These are phyloP conservation scores for Muntiacus reevesi DNA, from an alignment of 2,113 vertebrate genomes.

Conservation along the genomic window DNA sequence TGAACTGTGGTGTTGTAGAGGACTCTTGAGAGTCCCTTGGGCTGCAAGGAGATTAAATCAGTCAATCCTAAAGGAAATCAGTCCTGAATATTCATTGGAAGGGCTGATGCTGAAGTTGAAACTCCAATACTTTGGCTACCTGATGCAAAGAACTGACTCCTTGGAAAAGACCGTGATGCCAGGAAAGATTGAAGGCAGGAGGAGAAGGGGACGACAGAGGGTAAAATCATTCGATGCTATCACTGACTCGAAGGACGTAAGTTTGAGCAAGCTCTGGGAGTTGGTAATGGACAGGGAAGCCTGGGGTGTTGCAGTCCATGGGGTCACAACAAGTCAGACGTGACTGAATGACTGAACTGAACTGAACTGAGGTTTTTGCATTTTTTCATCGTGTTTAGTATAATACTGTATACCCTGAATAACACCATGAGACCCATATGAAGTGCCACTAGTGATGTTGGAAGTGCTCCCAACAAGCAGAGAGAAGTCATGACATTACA, in stretches of 20 bases:
- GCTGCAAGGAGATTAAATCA: neutral
- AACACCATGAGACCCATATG: neutral
- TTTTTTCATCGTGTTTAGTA: neutral
- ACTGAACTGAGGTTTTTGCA: neutral
- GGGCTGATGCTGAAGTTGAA: neutral
- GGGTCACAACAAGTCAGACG: fast-evolving
- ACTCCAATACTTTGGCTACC: neutral
- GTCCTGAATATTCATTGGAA: neutral
- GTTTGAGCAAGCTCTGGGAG: neutral
- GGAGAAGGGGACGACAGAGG: neutral
- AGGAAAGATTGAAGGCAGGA: neutral
- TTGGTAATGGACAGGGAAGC: neutral
- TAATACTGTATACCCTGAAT: neutral
- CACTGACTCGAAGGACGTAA: neutral
- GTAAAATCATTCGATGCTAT: neutral
- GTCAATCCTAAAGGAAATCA: neutral
- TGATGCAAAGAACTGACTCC: neutral
- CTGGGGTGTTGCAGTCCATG: neutral
- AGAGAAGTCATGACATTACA: neutral
- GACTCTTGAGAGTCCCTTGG: neutral
- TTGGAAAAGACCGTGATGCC: neutral
- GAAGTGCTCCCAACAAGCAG: neutral
- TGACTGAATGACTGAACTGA: neutral
- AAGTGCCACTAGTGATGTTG: neutral
- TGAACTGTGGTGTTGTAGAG: neutral